Base-by-base conservation (phyloP, 2,888 invertebrate species). In the Stictocephala bisonia region DNA sequence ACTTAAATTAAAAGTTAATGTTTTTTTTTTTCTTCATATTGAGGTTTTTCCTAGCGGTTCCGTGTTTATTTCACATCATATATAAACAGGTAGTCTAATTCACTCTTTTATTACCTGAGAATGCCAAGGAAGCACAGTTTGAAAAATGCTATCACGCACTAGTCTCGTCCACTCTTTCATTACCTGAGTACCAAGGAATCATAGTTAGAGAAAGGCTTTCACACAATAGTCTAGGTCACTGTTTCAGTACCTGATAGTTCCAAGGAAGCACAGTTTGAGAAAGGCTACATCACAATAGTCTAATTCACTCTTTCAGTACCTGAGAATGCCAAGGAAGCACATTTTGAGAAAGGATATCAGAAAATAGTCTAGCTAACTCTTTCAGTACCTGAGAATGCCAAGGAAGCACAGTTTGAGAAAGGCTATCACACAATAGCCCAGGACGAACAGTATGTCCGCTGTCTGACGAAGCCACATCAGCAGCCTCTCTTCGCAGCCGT, bases 201-300 rank as follows among this genome's bases (percentile, higher is more conserved):
- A 93, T 84, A 94, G 87, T 85, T 95, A 95, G 80, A 94, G 88
- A 86, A 95, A 95, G 81, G 94, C 93, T 81, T 95, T 91, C 77
- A 95, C 94, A 86, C 95, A 95, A 84, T 93, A 94, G 73, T 94
- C 94, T 80, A 94, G 84, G 74, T 93, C 90, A n/a, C n/a, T n/a
- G n/a, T n/a, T n/a, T n/a, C n/a, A n/a, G n/a, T 82, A 85, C 77
- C 93, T 89, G 80, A 94, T 87, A 80, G 94, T 93, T 76, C 93
- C 94, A 78, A 94, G 90, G 88, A 94, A 95, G 87, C 94, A 93
- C 84, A 94, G 87, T 85, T 95, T 95, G 80, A 94, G 88, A 86
- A 95, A 95, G 80, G 94, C 93, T 81, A 95, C 91, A 77, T 95
- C 94, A 86, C 95, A 95, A 84, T 93, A 94, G 73, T 94, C 94